Conservation (phyloP, 2,113 vertebrate species). For the Petromus typicus region DNA sequence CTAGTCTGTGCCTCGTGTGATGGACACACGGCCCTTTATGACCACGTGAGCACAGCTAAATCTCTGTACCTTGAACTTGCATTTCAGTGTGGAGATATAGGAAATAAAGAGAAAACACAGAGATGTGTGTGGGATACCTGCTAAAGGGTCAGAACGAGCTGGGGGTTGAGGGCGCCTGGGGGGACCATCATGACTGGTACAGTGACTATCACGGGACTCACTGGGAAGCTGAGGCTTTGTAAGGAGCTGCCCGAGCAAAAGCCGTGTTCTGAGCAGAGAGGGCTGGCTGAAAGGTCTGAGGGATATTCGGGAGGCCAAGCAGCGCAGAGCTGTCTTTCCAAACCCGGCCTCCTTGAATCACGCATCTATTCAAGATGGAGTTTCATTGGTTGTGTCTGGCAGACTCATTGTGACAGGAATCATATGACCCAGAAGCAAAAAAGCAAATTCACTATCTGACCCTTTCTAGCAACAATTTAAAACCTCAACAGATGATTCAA, state of each 20-base stretch:
- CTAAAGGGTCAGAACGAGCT: too few relatives aligned
- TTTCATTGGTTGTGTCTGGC: not conserved
- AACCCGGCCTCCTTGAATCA: not conserved
- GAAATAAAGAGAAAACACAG: not conserved
- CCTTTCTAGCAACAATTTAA: not conserved
- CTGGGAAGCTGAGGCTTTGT: not conserved
- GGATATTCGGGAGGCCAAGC: accelerated
- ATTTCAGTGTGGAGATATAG: not conserved
- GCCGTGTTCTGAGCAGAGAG: not conserved
- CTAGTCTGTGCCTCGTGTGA: not conserved
- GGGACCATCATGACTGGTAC: too few relatives aligned
- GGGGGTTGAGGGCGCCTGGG: accelerated
- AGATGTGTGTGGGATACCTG: too few relatives aligned
- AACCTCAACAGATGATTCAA: accelerated
- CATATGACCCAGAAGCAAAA: accelerated
- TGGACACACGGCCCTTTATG: not conserved
- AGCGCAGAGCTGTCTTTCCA: accelerated
- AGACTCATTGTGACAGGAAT: accelerated
- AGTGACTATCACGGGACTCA: too few relatives aligned
- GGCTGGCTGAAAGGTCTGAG: accelerated
- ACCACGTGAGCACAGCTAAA: not conserved
- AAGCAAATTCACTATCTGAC: too few relatives aligned
- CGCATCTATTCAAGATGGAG: not conserved
- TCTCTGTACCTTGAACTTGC: not conserved
- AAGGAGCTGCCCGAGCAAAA: not conserved